Evolutionary conservation across 2,797 vertebrate genomes (phyloP).

Genomic region (Fistularia tabacaria): DNA sequence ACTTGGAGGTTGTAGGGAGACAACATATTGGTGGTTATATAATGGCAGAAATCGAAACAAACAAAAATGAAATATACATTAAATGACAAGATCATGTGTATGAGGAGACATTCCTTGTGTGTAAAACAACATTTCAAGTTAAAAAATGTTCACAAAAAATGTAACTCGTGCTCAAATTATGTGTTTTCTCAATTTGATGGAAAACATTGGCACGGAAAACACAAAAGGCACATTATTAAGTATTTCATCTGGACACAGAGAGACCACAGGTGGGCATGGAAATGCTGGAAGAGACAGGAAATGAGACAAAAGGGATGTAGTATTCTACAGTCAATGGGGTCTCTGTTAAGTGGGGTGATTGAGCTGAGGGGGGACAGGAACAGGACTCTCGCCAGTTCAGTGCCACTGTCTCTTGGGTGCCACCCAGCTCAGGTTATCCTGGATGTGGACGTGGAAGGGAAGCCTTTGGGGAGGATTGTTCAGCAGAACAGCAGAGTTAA

Average conservation of each 20-base stretch:
- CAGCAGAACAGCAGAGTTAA: background rate
- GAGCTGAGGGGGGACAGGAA: slow-evolving; percentile 2
- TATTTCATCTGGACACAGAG: slow-evolving; percentile 28
- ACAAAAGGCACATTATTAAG: slow-evolving; percentile 7
- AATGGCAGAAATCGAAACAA: background rate
- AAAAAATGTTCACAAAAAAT: too few species aligned
- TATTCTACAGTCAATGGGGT: slow-evolving; percentile 55
- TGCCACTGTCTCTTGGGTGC: slow-evolving; percentile 18
- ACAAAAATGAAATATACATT: background rate
- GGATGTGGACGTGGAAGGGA: slow-evolving; percentile 3
- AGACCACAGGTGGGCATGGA: slow-evolving; percentile 47
- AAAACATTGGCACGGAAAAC: too few species aligned
- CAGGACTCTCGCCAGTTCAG: slow-evolving; percentile 11
- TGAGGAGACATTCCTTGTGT: too few species aligned
- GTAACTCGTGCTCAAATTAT: too few species aligned
- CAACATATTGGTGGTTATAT: background rate
- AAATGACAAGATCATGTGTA: too few species aligned
- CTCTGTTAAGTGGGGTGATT: slow-evolving; percentile 54
- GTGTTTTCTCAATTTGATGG: too few species aligned
- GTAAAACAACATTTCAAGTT: too few species aligned
- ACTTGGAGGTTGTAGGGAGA: too few species aligned
- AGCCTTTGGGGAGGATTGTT: background rate
- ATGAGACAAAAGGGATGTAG: slow-evolving; percentile 57
- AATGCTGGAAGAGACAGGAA: slow-evolving; percentile 44
- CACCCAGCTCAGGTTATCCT: slow-evolving; percentile 23